These are phyloP conservation scores for Coelinius sp. DNA, from an alignment of 2,888 invertebrate genomes.

Conservation along the genomic window DNA sequence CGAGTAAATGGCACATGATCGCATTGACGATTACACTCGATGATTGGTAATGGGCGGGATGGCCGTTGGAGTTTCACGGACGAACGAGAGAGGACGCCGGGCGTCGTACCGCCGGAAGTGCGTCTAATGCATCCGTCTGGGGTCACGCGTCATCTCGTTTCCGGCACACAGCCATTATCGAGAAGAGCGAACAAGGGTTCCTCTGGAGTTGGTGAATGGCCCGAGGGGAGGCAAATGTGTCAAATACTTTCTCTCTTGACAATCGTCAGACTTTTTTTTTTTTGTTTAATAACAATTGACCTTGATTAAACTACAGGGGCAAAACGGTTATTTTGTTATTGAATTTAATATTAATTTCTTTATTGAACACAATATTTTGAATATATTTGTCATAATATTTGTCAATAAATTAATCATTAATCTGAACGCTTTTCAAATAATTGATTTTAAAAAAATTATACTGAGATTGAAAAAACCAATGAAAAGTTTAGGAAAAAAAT, in stretches of 20 bases:
- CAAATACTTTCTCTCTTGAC: slow-evolving; percentile 15
- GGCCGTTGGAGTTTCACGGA: slow-evolving; percentile 50
- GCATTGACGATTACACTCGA: slow-evolving; percentile 47
- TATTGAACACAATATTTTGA: too few relatives aligned
- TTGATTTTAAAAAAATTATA: too few relatives aligned
- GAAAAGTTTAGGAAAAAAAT: too few relatives aligned
- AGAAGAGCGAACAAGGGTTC: slow-evolving; percentile 10
- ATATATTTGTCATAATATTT: too few relatives aligned
- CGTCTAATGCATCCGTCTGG: slow-evolving; percentile 76
- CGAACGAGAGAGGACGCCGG: slow-evolving; percentile 47
- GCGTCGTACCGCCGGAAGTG: slow-evolving; percentile 73
- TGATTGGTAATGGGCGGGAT: slow-evolving; percentile 53
- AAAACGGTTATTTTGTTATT: too few relatives aligned
- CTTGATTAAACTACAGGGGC: too few relatives aligned
- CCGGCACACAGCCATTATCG: slow-evolving; percentile 66
- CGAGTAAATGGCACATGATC: slow-evolving; percentile 13
- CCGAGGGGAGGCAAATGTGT: not conserved
- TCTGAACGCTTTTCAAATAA: too few relatives aligned
- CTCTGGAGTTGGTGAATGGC: slow-evolving; percentile 6
- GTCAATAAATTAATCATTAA: too few relatives aligned
- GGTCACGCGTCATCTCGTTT: slow-evolving; percentile 70
- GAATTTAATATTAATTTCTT: too few relatives aligned
- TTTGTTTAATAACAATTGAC: not conserved
- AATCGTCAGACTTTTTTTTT: not conserved
- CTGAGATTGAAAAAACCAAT: too few relatives aligned